These are phyloP conservation scores for Poecilia gillii DNA, from an alignment of 2,797 vertebrate species.

Conservation along the genomic window DNA sequence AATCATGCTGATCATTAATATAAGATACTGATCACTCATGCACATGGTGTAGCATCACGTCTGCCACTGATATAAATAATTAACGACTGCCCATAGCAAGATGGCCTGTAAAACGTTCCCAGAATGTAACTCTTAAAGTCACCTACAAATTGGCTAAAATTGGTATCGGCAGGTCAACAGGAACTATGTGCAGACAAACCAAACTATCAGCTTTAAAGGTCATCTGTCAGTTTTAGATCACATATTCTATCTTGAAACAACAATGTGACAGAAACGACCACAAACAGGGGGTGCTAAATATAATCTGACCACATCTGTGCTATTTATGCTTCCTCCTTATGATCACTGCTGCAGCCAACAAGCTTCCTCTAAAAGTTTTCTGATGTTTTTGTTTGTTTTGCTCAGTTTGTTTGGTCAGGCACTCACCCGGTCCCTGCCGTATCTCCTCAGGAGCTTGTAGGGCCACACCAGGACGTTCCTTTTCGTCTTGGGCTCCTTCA, in stretches of 20 bases:
- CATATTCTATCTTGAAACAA: background rate
- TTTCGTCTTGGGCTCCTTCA: slow-evolving; percentile 85
- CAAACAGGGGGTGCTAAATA: slow-evolving; percentile 1
- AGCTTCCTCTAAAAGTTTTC: slow-evolving; percentile 11
- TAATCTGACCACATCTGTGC: slow-evolving; percentile 18
- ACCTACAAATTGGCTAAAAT: background rate
- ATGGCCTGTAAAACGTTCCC: background rate
- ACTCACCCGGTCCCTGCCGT: slow-evolving; percentile 92
- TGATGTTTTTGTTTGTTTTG: background rate
- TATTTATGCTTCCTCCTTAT: background rate
- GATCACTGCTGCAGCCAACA: background rate
- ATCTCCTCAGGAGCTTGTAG: slow-evolving; percentile 93
- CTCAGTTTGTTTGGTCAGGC: background rate
- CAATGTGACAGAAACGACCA: slow-evolving; percentile 19
- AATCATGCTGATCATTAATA: background rate
- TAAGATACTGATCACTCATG: background rate
- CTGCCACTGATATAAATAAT: background rate
- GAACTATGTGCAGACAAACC: background rate
- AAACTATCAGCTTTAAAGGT: slow-evolving; percentile 16
- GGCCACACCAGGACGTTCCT: slow-evolving; percentile 88
- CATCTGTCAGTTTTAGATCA: slow-evolving; percentile 16
- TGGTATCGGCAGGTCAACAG: background rate
- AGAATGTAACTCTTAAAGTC: background rate
- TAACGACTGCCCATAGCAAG: background rate
- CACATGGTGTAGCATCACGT: background rate